Evolutionary conservation across 2,888 invertebrate species (phyloP).

Genomic region (Sesamia inferens): DNA sequence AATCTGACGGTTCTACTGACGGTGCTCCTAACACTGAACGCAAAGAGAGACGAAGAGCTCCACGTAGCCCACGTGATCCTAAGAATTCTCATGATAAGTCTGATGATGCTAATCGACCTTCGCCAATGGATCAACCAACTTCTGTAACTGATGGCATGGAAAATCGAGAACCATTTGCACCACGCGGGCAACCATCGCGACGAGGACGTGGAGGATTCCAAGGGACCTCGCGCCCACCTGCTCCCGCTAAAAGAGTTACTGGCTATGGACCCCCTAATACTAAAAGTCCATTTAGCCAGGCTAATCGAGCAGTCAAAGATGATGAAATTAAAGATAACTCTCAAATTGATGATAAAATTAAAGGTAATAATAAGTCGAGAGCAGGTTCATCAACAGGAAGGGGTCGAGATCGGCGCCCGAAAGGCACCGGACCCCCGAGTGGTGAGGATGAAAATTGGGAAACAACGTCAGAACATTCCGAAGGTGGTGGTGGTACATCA

Average conservation of each 20-base stretch:
- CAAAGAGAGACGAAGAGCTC: conserved; percentile 90
- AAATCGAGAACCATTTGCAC: conserved; percentile 94
- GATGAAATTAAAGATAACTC: conserved; percentile 79
- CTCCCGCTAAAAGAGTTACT: conserved; percentile 91
- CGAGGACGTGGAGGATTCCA: conserved; percentile 93
- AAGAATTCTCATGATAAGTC: conserved; percentile 91
- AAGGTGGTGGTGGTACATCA: conserved; percentile 82
- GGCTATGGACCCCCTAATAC: conserved; percentile 95
- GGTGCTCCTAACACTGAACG: conserved; percentile 90
- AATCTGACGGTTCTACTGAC: conserved; percentile 94
- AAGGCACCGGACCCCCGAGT: conserved; percentile 79
- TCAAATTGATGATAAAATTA: conserved; percentile 91
- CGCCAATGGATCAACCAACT: conserved; percentile 70
- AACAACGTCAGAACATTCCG: conserved; percentile 96
- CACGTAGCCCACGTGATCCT: conserved; percentile 88
- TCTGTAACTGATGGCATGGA: conserved; percentile 78
- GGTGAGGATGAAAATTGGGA: conserved; percentile 93
- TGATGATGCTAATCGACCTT: conserved; percentile 82
- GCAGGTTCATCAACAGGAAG: conserved; percentile 91
- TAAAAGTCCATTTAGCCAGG: conserved; percentile 93
- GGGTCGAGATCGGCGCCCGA: conserved; percentile 84
- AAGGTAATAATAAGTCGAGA: conserved; percentile 92
- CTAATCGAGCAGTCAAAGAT: conserved; percentile 82
- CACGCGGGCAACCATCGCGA: conserved; percentile 96
- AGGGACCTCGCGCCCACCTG: conserved; percentile 84